Conservation (phyloP, 2,888 invertebrate species). For the Brachynemurus nebulosus region DNA sequence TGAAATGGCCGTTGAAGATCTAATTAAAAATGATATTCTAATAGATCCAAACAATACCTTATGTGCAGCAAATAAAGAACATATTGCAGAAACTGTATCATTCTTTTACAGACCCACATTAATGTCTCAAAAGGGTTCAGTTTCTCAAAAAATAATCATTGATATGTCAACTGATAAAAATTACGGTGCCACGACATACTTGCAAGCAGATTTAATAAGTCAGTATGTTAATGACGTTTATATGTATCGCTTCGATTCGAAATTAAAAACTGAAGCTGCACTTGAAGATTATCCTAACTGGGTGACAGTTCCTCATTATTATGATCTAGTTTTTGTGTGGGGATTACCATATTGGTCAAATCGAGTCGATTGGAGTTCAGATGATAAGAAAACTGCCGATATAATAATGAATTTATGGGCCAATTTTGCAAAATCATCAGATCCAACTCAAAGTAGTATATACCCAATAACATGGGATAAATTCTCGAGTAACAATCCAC, state of each 20-base stretch:
- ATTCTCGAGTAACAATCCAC: constrained; percentile 50
- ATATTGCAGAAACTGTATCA: constrained; percentile 55
- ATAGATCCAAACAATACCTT: constrained; percentile 37
- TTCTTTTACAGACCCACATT: constrained; percentile 63
- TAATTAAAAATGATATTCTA: constrained; percentile 46
- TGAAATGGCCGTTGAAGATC: constrained; percentile 42
- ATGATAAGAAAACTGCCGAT: constrained; percentile 66
- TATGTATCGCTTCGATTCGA: constrained; percentile 62
- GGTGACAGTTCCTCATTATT: constrained; percentile 70
- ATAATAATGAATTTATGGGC: constrained; percentile 70
- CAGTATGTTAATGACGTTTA: constrained; percentile 43
- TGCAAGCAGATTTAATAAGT: constrained; percentile 50
- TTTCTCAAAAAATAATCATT: constrained; percentile 49
- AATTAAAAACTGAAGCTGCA: constrained; percentile 49
- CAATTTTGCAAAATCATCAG: constrained; percentile 60
- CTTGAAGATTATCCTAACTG: constrained; percentile 57
- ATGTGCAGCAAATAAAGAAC: constrained; percentile 46
- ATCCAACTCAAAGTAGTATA: constrained; percentile 54
- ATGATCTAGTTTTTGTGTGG: constrained; percentile 68
- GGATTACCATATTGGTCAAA: constrained; percentile 61
- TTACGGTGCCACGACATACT: constrained; percentile 55
- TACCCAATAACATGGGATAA: constrained; percentile 59
- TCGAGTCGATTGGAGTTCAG: constrained; percentile 54
- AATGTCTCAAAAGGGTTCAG: constrained; percentile 43
- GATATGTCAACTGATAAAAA: constrained; percentile 63